phyloP scores from a whole-genome alignment of 2,797 vertebrate genomes.

The Manis crassicaudata region DNA sequence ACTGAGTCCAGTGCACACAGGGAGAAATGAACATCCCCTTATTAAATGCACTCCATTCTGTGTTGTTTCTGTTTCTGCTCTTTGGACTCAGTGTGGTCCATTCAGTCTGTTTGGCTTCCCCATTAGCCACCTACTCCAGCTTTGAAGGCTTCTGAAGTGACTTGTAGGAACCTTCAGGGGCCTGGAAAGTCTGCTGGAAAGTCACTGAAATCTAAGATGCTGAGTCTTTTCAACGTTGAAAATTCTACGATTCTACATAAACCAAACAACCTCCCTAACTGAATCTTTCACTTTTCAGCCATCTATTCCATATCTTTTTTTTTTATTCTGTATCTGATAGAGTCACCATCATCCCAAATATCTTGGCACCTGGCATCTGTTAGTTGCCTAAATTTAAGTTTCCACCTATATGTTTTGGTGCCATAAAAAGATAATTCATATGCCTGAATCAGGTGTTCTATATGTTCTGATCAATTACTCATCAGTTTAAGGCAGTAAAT shows the following conservation, averaged over 20 bases:
- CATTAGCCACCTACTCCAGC: background rate
- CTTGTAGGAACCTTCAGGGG: background rate
- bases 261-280: background rate
- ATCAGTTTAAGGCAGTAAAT: background rate
- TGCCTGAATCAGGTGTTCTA: background rate
- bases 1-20: background rate
- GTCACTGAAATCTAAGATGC: background rate
- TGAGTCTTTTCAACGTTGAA: background rate
- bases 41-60: background rate
- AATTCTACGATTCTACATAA: background rate
- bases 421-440: slow-evolving; percentile 17
- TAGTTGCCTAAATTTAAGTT: slow-evolving; percentile 11
- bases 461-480: background rate
- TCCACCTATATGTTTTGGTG: background rate
- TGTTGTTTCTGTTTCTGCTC: slow-evolving; percentile 14
- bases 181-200: background rate
- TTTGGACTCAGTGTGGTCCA: background rate
- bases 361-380: background rate
- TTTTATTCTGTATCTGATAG: background rate
- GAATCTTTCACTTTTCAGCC: slow-evolving; percentile 8
- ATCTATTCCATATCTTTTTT: background rate
- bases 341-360: background rate
- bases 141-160: slow-evolving; percentile 1
- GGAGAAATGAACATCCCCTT: background rate
- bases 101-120: background rate